Evolutionary conservation across 2,113 vertebrate genomes (phyloP).

Genomic region (Amphilophus citrinellus): DNA sequence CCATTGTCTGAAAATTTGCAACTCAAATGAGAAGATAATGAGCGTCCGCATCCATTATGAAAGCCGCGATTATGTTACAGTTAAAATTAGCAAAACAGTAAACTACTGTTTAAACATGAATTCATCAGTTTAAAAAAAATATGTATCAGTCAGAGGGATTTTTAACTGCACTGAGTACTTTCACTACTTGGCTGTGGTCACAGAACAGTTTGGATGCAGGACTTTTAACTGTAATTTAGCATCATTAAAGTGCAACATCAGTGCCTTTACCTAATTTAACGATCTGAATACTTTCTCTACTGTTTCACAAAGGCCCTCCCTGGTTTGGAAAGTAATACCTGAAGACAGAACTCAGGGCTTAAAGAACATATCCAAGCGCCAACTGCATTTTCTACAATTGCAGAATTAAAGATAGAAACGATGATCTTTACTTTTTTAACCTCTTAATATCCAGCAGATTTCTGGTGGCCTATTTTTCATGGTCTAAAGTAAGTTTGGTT

Average conservation of each 20-base stretch:
- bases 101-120: neutral
- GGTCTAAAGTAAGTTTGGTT: neutral
- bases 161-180: neutral
- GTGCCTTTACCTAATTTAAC: neutral
- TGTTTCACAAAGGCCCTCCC: neutral
- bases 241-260: neutral
- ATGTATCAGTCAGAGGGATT: neutral
- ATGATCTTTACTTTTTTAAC: neutral
- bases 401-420: neutral
- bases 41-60: neutral
- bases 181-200: neutral
- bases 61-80: neutral
- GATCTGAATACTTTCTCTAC: neutral
- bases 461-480: neutral
- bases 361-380: no score
- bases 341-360: neutral
- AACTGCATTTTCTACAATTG: no score
- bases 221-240: accelerated
- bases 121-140: neutral
- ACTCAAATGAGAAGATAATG: neutral
- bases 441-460: accelerated
- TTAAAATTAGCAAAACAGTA: accelerated
- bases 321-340: neutral
- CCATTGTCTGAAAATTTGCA: neutral
- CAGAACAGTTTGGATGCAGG: neutral